Base-by-base conservation (phyloP, 2,797 vertebrate species). In the Erethizon dorsatum region DNA sequence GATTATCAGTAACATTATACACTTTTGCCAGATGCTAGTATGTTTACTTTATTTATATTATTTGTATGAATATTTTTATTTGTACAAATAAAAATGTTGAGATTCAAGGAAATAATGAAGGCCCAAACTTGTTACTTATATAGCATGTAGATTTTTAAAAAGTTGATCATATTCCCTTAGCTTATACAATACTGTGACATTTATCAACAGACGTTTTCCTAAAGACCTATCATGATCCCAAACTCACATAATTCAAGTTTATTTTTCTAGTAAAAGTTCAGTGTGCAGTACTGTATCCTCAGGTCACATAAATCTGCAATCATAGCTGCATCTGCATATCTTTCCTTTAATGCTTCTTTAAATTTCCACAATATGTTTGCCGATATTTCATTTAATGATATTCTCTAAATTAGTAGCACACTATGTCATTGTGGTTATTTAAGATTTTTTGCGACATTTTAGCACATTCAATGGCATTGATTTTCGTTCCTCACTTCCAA, bases 281-380 rank as follows among this genome's bases (percentile, higher is more conserved):
- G 15, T 45, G 28, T 52, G 47, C 0, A 9, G 31, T 0, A 22
- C 2, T 57, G 0, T 56, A 20, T 75, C 84, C 69, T 83, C 12
- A 61, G 56, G 24, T 56, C 67, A 83, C 9, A 61, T 31, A 78
- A 83, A 80, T 71, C 31, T 18, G 17, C 6, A 47, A 4, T 45
- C 41, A 41, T 20, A 5, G 2, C 10, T 86, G 26, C 41, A 14
- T 61, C 6, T 67, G 52, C 56, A 17, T 18, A 8, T 57, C 15
- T 77, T 78, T 92, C 61, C 61, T 50, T 80, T 77, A 61, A 52
- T 26, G 50, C 5, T 88, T 12, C 84, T 89, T 95, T 91, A 93
- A 75, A 37, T 91, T 82, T 71, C 22, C 52, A 57, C 17, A 28
- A 28, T 11, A 6, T 41, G 56, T 47, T 61, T 47, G 65, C 71